Base-by-base conservation (phyloP, 2,113 vertebrate species). In the Cyrtonyx montezumae region DNA sequence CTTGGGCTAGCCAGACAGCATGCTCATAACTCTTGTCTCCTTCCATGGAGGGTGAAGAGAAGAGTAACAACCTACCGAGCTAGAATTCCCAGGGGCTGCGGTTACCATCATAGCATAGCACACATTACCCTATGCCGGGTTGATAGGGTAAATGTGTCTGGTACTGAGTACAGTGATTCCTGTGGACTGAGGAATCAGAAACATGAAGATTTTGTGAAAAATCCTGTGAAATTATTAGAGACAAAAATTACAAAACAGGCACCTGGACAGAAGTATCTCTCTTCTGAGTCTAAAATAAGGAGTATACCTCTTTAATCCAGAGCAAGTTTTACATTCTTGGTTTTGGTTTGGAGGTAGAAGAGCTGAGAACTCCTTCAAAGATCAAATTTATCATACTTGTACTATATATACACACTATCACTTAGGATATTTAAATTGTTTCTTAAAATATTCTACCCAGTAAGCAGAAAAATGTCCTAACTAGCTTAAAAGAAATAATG, bases 341-440 rank as follows among this genome's bases (percentile, higher is more conserved):
- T 74, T 91, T 70, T 5, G 48, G 59, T 89, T 81, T 76, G 28
- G 42, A 94, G 75, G 40, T 0, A 0, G 9, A 93, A 82, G n/a
- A 79, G 22, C 62, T 62, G 69, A 90, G 58, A 88, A 79, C 21
- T 87, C 69, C 78, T 94, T 95, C 78, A 95, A 91, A 93, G 59
- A 81, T 95, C 84, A 93, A 66, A 76, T 76, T 84, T 74, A 92
- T 26, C 36, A 23, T 90, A 76, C 65, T 76, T 77, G 25, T 77
- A 40, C 30, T 59, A n/a, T 22, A 22, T n/a, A 53, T 75, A 73
- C 32, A 53, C 51, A 53, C 51, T 81, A 58, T 45, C 2, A 84
- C 66, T 91, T 84, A 73, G 25, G 32, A 42, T 77, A 77, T 91
- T 95, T 91, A 88, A 88, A 84, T 30, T 70, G 25, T 36, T 73